phyloP scores from a whole-genome alignment of 2,113 vertebrate species.

The Crotalus viridis region DNA sequence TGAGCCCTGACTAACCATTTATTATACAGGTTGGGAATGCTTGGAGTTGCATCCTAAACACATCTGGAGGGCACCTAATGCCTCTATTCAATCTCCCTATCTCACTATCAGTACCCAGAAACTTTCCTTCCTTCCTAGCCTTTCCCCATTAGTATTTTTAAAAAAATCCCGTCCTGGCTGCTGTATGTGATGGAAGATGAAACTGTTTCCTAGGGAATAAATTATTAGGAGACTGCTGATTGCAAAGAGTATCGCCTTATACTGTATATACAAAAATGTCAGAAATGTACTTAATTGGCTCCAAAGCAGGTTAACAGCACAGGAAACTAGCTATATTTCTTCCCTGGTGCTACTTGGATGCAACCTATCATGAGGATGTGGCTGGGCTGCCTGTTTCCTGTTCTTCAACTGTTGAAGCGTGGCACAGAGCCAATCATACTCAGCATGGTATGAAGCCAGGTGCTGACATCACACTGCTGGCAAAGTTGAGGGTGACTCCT shows the following conservation, averaged over 20 bases:
- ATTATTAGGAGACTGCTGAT: neutral
- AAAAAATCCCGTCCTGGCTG: neutral
- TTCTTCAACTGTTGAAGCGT: neutral
- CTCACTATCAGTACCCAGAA: neutral
- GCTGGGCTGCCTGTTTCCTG: slow-evolving; percentile 5
- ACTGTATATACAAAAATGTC: neutral
- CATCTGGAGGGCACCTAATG: neutral
- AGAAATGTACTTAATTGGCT: slow-evolving; percentile 6
- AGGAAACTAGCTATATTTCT: neutral
- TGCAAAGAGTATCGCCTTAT: neutral
- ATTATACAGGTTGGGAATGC: neutral
- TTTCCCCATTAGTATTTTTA: neutral
- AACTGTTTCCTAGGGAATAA: neutral
- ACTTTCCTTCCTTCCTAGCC: neutral
- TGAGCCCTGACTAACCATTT: neutral
- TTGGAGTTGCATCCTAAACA: neutral
- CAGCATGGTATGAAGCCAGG: slow-evolving; percentile 16
- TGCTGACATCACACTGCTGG: slow-evolving; percentile 16
- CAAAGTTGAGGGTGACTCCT: neutral
- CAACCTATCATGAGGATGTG: slow-evolving; percentile 10
- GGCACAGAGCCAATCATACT: neutral
- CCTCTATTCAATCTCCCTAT: neutral
- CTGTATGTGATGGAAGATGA: neutral
- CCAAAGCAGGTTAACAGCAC: neutral
- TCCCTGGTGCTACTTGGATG: neutral